Percentiles rank a stretch among this genome's conserved stretches.
phyloP scores from a whole-genome alignment of 1,140 invertebrate genomes.

The Cecropterus lyciades region DNA sequence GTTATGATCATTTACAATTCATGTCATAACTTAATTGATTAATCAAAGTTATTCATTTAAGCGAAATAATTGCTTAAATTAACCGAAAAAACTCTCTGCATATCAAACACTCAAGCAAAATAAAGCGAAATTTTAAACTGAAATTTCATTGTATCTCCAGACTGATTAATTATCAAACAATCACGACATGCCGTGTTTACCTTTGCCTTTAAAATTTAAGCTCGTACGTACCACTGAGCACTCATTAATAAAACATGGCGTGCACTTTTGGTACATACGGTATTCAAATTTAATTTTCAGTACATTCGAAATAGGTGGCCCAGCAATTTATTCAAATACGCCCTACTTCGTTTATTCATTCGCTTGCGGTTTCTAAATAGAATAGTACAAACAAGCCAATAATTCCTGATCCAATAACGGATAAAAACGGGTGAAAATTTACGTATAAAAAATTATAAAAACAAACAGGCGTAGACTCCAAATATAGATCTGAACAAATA shows the following conservation, averaged over 20 bases:
- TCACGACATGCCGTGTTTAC: slow-evolving; percentile 8
- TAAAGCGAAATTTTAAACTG: not conserved
- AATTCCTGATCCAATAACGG: slow-evolving; percentile 25
- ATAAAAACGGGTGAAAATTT: slow-evolving; percentile 3
- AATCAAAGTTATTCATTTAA: too few species aligned
- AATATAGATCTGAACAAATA: slow-evolving; percentile 38
- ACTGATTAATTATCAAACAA: slow-evolving; percentile 12
- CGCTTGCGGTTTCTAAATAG: slow-evolving; percentile 45
- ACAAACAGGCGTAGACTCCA: slow-evolving; percentile 34
- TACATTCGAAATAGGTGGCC: slow-evolving; percentile 11
- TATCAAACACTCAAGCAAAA: too few species aligned
- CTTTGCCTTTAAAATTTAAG: slow-evolving; percentile 27
- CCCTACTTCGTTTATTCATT: slow-evolving; percentile 53
- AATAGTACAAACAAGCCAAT: slow-evolving; percentile 45
- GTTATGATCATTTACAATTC: too few species aligned
- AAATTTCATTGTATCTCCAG: slow-evolving; percentile 11
- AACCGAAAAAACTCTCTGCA: too few species aligned
- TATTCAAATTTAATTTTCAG: slow-evolving; percentile 25
- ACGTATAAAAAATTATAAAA: slow-evolving; percentile 35
- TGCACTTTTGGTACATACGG: slow-evolving; percentile 8
- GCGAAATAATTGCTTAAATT: too few species aligned
- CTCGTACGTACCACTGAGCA: not conserved
- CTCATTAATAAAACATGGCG: slow-evolving; percentile 22
- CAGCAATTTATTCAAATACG: slow-evolving; percentile 48
- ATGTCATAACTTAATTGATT: too few species aligned